Percentiles rank a stretch among this genome's conserved stretches.
Evolutionary conservation across 2,888 invertebrate genomes (phyloP).

Genomic region (Sepiola atlantica): DNA sequence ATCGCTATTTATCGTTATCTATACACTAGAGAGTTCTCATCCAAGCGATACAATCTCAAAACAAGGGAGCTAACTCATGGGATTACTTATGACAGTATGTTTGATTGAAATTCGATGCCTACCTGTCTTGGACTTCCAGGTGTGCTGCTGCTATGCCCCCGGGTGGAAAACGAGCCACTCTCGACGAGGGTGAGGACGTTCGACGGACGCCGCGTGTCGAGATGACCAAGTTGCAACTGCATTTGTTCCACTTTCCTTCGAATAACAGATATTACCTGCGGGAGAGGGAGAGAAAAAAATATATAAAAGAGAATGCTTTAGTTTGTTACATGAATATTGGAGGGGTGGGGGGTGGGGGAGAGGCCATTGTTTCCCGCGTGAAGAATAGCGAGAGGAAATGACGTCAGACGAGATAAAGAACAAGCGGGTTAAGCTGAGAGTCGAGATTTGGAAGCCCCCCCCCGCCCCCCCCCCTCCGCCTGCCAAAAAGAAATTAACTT

Average conservation of each 20-base stretch:
- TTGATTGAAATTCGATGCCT: not conserved
- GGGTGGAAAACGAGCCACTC: constrained; percentile 41
- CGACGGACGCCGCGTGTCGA: not conserved
- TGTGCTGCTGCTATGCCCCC: not conserved
- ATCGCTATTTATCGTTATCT: too few species aligned
- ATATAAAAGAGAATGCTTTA: not conserved
- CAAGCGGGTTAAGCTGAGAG: too few species aligned
- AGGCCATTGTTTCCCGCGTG: too few species aligned
- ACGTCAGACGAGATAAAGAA: too few species aligned
- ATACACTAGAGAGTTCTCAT: too few species aligned
- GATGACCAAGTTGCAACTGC: constrained; percentile 10
- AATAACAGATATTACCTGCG: constrained; percentile 35
- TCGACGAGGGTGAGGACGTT: constrained; percentile 34
- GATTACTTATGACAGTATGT: too few species aligned
- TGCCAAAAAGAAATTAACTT: too few species aligned
- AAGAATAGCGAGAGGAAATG: too few species aligned
- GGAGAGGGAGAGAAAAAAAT: not conserved
- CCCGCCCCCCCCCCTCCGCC: not conserved
- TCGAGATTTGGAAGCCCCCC: too few species aligned
- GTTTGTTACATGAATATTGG: not conserved
- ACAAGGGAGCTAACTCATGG: too few species aligned
- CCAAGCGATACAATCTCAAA: too few species aligned
- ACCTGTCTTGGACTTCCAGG: constrained; percentile 38
- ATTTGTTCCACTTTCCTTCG: constrained; percentile 24
- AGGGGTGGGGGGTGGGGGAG: too few species aligned